These are phyloP conservation scores for Heteromurus nitidus DNA, from an alignment of 2,888 invertebrate genomes.

Conservation along the genomic window DNA sequence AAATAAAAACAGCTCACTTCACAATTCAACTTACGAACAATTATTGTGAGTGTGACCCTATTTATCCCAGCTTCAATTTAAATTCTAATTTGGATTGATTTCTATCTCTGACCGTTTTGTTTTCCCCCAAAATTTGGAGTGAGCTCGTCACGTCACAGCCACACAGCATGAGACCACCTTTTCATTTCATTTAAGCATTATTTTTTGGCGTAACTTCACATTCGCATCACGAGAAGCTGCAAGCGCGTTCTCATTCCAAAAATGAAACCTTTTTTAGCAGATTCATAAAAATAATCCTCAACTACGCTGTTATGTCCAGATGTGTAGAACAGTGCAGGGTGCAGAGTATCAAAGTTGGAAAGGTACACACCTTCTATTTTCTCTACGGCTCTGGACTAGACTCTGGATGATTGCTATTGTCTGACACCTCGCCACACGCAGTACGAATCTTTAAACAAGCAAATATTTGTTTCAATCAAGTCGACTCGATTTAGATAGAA, in stretches of 20 bases:
- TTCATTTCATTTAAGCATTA: no score
- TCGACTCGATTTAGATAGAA: constrained; percentile 17
- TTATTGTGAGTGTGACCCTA: no score
- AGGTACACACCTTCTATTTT: constrained; percentile 41
- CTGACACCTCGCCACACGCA: neutral
- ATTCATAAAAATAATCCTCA: neutral
- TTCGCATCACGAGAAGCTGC: no score
- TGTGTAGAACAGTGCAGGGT: no score
- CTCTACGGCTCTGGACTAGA: neutral
- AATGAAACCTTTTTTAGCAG: no score
- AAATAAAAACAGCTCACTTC: no score
- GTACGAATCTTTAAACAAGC: no score
- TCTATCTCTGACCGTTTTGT: neutral
- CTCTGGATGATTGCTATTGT: neutral
- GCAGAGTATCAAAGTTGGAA: constrained; percentile 50
- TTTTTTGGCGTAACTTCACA: no score
- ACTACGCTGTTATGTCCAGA: constrained; percentile 12
- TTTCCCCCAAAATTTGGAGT: no score
- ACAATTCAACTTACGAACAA: no score
- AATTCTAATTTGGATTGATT: neutral
- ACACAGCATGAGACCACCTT: no score
- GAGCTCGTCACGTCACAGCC: no score
- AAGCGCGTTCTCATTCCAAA: neutral
- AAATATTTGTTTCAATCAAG: constrained; percentile 13
- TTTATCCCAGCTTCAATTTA: neutral